These are phyloP conservation scores for Battus philenor DNA, from an alignment of 1,140 invertebrate species.

Conservation along the genomic window DNA sequence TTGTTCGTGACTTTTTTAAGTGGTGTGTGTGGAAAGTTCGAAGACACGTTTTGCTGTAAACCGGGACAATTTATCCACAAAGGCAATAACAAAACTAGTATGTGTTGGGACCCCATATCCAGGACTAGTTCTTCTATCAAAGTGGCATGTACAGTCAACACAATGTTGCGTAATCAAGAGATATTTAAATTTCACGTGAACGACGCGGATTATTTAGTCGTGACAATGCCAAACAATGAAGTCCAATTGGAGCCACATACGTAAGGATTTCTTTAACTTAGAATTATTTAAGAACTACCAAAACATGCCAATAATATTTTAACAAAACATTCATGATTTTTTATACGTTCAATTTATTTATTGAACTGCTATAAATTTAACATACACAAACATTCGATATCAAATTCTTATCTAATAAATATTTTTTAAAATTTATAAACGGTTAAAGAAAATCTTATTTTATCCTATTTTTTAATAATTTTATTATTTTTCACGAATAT, in stretches of 20 bases:
- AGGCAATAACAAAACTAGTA: neutral
- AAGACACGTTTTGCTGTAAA: constrained; percentile 16
- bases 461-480: too few species aligned
- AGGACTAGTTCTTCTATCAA: neutral
- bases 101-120: constrained; percentile 1
- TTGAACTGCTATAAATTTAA: too few species aligned
- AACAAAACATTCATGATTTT: too few species aligned
- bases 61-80: neutral
- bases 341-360: too few species aligned
- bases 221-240: constrained; percentile 3
- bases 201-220: neutral
- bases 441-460: too few species aligned
- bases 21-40: neutral
- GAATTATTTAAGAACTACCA: too few species aligned
- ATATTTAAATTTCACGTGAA: constrained; percentile 1
- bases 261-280: constrained; percentile 6
- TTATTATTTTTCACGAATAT: too few species aligned
- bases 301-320: too few species aligned
- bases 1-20: constrained; percentile 1
- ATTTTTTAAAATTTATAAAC: too few species aligned
- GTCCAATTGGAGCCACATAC: neutral
- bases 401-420: too few species aligned
- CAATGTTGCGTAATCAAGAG: neutral
- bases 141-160: neutral
- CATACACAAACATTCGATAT: too few species aligned